These are phyloP conservation scores for Zaprionus camerounensis DNA, from an alignment of 1,140 invertebrate species.

Conservation along the genomic window DNA sequence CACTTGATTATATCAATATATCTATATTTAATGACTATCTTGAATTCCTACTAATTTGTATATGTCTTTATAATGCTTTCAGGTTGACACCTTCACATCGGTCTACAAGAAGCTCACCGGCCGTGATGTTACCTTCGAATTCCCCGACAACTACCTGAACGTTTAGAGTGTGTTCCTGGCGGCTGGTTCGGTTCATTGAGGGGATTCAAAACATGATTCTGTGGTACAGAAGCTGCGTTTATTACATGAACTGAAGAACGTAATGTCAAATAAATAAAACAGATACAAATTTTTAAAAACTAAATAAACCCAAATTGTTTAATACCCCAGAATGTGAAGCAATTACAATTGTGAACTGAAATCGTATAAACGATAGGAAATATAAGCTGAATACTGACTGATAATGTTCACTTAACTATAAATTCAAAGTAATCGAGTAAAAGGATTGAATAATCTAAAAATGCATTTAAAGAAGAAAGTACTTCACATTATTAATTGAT, in stretches of 20 bases:
- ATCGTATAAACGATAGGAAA: background rate
- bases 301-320: constrained; percentile 21
- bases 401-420: no score
- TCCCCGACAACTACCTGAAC: constrained; percentile 98
- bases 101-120: constrained; percentile 99
- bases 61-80: constrained; percentile 83
- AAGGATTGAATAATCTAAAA: background rate
- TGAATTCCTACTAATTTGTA: background rate
- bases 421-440: background rate
- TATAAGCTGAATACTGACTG: background rate
- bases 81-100: constrained; percentile 98
- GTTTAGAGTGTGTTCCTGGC: constrained; percentile 77
- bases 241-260: constrained; percentile 70
- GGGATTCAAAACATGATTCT: constrained; percentile 55
- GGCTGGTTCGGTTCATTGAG: constrained; percentile 61
- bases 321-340: background rate
- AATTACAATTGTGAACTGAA: background rate
- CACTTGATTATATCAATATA: background rate
- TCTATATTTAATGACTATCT: background rate
- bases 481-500: no score
- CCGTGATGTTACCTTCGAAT: constrained; percentile 99
- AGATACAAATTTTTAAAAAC: constrained; percentile 74
- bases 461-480: background rate
- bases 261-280: constrained; percentile 74
- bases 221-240: constrained; percentile 70